These are phyloP conservation scores for Cyaniris semiargus DNA, from an alignment of 2,888 invertebrate species.

Conservation along the genomic window DNA sequence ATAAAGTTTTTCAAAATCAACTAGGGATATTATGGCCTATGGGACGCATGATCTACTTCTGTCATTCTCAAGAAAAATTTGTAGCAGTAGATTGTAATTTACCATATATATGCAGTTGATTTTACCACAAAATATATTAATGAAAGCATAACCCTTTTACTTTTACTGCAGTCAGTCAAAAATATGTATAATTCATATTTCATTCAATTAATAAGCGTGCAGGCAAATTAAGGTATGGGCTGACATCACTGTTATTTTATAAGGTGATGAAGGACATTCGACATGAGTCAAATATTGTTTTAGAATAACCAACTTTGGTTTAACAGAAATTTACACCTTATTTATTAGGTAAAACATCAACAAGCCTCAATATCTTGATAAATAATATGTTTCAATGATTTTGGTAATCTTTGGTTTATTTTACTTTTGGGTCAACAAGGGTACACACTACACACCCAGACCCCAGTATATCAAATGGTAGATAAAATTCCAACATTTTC, in stretches of 20 bases:
- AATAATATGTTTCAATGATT: background rate
- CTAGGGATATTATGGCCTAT: too few species aligned
- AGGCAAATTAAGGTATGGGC: background rate
- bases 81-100: too few species aligned
- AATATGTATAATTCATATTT: background rate
- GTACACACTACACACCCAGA: too few species aligned
- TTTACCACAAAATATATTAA: too few species aligned
- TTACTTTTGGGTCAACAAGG: too few species aligned
- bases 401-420: background rate
- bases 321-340: background rate
- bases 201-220: background rate
- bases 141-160: too few species aligned
- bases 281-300: constrained; percentile 16
- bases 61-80: too few species aligned
- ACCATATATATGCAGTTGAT: too few species aligned
- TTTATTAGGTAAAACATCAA: background rate
- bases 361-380: background rate
- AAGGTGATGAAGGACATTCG: background rate
- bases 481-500: background rate
- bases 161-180: too few species aligned
- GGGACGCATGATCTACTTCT: too few species aligned
- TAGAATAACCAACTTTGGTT: background rate
- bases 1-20: too few species aligned
- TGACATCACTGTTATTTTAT: constrained; percentile 18
- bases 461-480: background rate